Percentiles rank a stretch among this genome's conserved stretches.
These are phyloP conservation scores for Myopa tessellatipennis DNA, from an alignment of 2,888 invertebrate species.

Conservation along the genomic window DNA sequence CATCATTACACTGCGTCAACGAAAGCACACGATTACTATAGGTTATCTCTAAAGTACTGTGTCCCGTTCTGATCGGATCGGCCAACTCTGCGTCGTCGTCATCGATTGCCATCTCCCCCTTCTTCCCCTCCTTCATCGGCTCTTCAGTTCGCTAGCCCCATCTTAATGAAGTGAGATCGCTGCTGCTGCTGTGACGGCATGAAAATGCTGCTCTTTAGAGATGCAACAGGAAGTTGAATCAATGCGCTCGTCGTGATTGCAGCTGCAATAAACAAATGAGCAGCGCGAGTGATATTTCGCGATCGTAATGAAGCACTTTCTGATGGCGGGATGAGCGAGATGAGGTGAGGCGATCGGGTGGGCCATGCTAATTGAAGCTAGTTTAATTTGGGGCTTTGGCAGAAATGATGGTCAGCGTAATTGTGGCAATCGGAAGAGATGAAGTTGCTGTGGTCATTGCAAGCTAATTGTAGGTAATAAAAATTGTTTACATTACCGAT, in stretches of 20 bases:
- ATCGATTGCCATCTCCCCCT: neutral
- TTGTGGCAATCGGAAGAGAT: neutral
- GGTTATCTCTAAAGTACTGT: neutral
- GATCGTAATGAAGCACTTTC: conserved; percentile 22
- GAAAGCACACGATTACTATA: neutral
- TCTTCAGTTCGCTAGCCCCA: neutral
- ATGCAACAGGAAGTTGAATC: conserved; percentile 32
- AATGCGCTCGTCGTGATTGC: conserved; percentile 33
- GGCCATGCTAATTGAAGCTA: conserved; percentile 17
- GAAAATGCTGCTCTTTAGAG: neutral
- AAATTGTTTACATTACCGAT: conserved; percentile 21
- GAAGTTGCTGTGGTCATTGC: neutral
- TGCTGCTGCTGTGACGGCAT: neutral
- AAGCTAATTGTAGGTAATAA: conserved; percentile 9
- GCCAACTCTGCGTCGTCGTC: neutral
- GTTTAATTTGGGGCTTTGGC: conserved; percentile 21
- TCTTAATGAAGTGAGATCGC: neutral
- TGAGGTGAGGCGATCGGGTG: neutral
- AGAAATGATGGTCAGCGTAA: conserved; percentile 21
- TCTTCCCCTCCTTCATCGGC: neutral
- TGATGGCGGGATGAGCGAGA: conserved; percentile 11
- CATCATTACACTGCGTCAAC: neutral
- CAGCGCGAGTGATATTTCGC: conserved; percentile 26
- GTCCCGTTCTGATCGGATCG: neutral
- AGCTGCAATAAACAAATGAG: conserved; percentile 38